Base-by-base conservation (phyloP, 2,797 vertebrate species). In the Merluccius polli region DNA sequence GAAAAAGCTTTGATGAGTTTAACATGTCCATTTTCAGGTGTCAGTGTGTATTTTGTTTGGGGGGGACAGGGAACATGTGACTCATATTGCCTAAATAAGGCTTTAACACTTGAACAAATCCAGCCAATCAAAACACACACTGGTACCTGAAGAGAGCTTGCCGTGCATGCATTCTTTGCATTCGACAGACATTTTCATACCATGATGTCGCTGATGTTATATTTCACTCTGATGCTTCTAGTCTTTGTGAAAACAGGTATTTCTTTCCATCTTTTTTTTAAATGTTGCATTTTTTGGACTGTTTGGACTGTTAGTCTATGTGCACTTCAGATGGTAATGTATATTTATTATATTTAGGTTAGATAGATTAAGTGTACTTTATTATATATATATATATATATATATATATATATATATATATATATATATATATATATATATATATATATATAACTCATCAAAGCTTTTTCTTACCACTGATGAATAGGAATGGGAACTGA, bases 241-340 rank as follows among this genome's bases (percentile, higher is more conserved):
- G 35, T 86, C 27, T 44, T 76, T 36, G 68, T n/a, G 2, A 44
- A 16, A 32, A 41, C 77, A 2, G 78, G 89, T 89, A 73, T 85
- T 85, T 48, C 21, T 33, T 33, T 33, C 32, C 2, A 1, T 0
- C 0, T 75, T 75, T 79, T 71, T 0, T 4, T 16, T 3, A 9
- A 3, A 36, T 36, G 41, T 65, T 35, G 3, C 24, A 33, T n/a
- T 10, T 29, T 59, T 29, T 38, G 44, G 11, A 41, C 8, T 48
- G 4, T 2, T 18, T 33, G 7, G 2, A 3, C 2, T 33, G 32
- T 33, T 33, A 33, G 2, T 33, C 2, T 33, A 7, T 33, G 32
- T 33, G 2, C 32, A 33, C 32, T 33, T 33, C 7, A 33, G 32
- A 33, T 33, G 32, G 7, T 33, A 3, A 7, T 33, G 2, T 2